Evolutionary conservation across 2,888 invertebrate genomes (phyloP), one percentile per base, ranked within the genome.

Genomic region (Brachypalpus laphriformis): DNA sequence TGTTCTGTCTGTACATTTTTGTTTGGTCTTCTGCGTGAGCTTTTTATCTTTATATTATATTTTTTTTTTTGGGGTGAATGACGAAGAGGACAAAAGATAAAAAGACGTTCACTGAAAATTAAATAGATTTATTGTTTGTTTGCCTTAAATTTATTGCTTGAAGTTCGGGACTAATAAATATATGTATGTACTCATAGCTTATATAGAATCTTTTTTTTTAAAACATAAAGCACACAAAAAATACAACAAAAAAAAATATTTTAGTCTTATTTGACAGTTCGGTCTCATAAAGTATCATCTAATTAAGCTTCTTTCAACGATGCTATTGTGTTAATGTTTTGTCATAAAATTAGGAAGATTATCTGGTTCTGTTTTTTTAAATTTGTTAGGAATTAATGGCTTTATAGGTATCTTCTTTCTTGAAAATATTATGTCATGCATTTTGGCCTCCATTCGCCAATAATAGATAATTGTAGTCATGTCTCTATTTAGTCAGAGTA

Each of bases 71-170:
- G 28, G 11, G 40, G 31, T 57, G 49, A 22, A 51, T n/a, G 28
- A 42, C 18, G 25, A 25, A n/a, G 14, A 22, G 31, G 47, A 78
- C 72, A 80, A 80, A 68, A 80, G 57, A 65, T 49, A 34, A 63
- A 37, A 70, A 54, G 47, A 82, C 61, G 72, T 49, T 82, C 66
- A 56, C 66, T 59, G 77, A 68, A 77, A 77, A 34, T 61, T 59
- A 77, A 77, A 31, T 37, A 56, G 70, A 70, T 80, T 66, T 65
- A 71, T 80, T 66, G 57, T 80, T 72, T 37, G 66, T 49, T 65
- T 47, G 34, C 18, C 37, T 45, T 14, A 40, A 37, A 40, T n/a
- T n/a, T n/a, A n/a, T n/a, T n/a, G n/a, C n/a, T n/a, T 16, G 20
- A 47, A 25, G 14, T 16, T 54, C 3, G 31, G 16, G 9, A 22